Base-by-base conservation (phyloP, 2,797 vertebrate genomes). In the Helostoma temminkii region DNA sequence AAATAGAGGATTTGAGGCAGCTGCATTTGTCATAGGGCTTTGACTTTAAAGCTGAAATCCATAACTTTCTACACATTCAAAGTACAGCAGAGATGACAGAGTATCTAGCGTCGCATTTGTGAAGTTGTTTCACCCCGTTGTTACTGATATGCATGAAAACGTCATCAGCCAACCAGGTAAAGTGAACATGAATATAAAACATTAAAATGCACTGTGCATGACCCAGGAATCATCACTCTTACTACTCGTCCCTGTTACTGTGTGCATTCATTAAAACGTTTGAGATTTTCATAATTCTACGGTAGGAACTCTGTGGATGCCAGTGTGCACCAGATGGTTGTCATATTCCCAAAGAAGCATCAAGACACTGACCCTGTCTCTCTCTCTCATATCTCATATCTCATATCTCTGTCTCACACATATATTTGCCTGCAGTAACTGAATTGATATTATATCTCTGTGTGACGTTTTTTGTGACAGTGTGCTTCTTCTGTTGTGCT, bases 1-100 rank as follows among this genome's bases (percentile, higher is more conserved):
- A 91, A 90, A 88, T 87, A 86, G 71, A 85, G 80, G 85, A 89
- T 88, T 87, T 81, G 66, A 86, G 79, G 83, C 80, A 78, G 81
- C 59, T 74, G 82, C 67, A 87, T 89, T 91, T 77, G 86, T 90
- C 88, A 89, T 60, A 71, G 77, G 53, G 77, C 81, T 88, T 74
- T 73, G 64, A 87, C 69, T 89, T 81, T 81, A 85, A 87, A 79
- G 72, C 73, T 66, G 18, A 83, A 90, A 88, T 74, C 66, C 70
- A 71, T 71, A 85, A 84, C 78, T 88, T 89, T 80, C 61, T 5
- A 15, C 74, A 77, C 26, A 28, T 82, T 89, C 53, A 75, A 58
- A 79, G 60, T 68, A 59, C 57, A 82, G 61, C 71, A 52, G 65
- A 66, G 66, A 65, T 64, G 59, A 74, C 65, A 56, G 64, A 59